Conservation (phyloP, 2,888 invertebrate genomes). For the Eumacrocentrus americanus region DNA sequence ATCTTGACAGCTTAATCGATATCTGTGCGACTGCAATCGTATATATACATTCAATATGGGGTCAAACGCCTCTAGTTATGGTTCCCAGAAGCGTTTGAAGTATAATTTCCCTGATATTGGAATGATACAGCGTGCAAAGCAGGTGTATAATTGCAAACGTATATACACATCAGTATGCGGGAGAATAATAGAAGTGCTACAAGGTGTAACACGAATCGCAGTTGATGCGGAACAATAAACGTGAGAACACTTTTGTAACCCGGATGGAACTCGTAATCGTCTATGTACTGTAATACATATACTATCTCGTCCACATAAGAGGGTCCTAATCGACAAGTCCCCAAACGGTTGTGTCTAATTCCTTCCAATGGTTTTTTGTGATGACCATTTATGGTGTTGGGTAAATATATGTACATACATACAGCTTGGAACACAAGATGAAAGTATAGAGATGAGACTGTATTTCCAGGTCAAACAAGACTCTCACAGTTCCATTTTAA, state of each 20-base stretch:
- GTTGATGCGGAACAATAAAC: constrained; percentile 23
- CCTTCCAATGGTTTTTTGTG: background rate
- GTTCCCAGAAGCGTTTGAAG: background rate
- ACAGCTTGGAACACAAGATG: background rate
- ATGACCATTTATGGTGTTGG: background rate
- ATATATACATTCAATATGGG: background rate
- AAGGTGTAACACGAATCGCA: background rate
- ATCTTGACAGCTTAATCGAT: constrained; percentile 39
- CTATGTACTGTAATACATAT: background rate
- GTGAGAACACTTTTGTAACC: constrained; percentile 22
- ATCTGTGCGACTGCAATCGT: background rate
- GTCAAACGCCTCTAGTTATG: constrained; percentile 1
- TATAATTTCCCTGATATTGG: background rate
- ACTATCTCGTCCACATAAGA: background rate
- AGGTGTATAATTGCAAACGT: background rate
- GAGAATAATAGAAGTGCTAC: background rate
- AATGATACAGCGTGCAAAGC: background rate
- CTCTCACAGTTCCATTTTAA: constrained; percentile 11
- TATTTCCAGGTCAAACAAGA: constrained; percentile 21
- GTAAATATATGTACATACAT: background rate
- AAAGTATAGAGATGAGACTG: constrained; percentile 13
- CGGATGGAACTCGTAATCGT: constrained; percentile 18
- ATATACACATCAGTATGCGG: background rate
- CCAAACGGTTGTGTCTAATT: constrained; percentile 16
- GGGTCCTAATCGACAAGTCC: constrained; percentile 9